Conservation (phyloP, 2,888 invertebrate genomes). For the Electrophaes corylata region DNA sequence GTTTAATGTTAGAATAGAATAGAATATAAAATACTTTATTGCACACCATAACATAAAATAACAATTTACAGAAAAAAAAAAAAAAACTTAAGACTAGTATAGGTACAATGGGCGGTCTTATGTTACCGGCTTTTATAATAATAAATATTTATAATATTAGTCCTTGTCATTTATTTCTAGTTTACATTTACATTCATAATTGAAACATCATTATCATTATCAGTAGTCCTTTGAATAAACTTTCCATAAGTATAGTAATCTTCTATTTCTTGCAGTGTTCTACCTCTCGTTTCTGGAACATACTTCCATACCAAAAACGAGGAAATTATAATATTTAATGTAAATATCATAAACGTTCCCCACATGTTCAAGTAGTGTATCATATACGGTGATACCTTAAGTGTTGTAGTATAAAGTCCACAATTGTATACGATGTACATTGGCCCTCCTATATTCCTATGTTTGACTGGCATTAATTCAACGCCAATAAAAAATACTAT, state of each 20-base stretch:
- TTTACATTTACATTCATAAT: background rate
- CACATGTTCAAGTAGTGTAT: conserved; percentile 30
- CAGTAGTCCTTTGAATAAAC: conserved; percentile 23
- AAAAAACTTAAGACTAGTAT: no score
- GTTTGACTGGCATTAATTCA: conserved; percentile 39
- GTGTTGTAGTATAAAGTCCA: conserved; percentile 29
- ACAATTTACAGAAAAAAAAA: no score
- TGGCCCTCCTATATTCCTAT: conserved; percentile 35
- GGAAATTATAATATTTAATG: conserved; percentile 31
- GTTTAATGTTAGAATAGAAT: no score
- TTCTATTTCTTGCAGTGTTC: conserved; percentile 36
- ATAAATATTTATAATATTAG: no score
- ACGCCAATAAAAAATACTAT: conserved; percentile 29
- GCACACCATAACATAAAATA: no score
- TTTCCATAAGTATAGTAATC: conserved; percentile 33
- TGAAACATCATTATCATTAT: background rate
- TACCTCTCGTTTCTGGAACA: conserved; percentile 38
- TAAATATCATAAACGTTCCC: conserved; percentile 34
- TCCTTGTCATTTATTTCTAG: no score
- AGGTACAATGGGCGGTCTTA: no score
- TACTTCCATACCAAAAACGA: conserved; percentile 33
- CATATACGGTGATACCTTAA: conserved; percentile 37
- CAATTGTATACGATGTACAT: conserved; percentile 34
- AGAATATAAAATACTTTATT: no score
- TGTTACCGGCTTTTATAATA: no score